Conservation (phyloP, 37 sponge, comb jelly and placozoan species). For the Hexactinellida sp. region DNA sequence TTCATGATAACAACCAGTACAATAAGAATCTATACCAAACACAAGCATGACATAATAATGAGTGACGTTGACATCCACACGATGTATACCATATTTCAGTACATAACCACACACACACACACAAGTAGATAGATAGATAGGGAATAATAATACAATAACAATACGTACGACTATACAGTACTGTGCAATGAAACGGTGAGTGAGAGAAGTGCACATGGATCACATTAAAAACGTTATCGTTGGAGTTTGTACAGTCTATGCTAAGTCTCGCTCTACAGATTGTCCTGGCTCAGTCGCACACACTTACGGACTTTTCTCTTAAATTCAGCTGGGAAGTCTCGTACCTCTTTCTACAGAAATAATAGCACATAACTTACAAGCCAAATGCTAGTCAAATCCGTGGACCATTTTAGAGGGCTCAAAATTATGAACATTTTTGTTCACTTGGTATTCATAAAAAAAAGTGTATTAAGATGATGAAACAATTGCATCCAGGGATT, state of each 20-base stretch:
- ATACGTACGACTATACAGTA: slow-evolving; percentile 20
- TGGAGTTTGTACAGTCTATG: slow-evolving; percentile 1
- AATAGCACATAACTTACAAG: too few relatives aligned
- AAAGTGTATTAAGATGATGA: too few relatives aligned
- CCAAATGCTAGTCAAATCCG: background rate
- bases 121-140: too few relatives aligned
- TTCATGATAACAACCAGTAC: background rate
- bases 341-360: slow-evolving; percentile 79
- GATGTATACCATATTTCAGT: slow-evolving; percentile 11
- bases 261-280: background rate
- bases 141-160: too few relatives aligned
- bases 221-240: background rate
- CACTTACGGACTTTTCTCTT: slow-evolving; percentile 76
- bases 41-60: background rate
- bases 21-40: background rate
- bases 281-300: slow-evolving; percentile 89
- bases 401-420: too few relatives aligned
- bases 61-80: background rate
- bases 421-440: too few relatives aligned
- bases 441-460: too few relatives aligned
- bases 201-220: background rate
- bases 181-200: background rate
- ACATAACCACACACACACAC: slow-evolving; percentile 3
- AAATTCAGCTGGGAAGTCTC: slow-evolving; percentile 73
- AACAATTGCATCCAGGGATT: too few relatives aligned